Base-by-base conservation (phyloP, 2,888 invertebrate species). In the Arrhopalites spinosus region DNA sequence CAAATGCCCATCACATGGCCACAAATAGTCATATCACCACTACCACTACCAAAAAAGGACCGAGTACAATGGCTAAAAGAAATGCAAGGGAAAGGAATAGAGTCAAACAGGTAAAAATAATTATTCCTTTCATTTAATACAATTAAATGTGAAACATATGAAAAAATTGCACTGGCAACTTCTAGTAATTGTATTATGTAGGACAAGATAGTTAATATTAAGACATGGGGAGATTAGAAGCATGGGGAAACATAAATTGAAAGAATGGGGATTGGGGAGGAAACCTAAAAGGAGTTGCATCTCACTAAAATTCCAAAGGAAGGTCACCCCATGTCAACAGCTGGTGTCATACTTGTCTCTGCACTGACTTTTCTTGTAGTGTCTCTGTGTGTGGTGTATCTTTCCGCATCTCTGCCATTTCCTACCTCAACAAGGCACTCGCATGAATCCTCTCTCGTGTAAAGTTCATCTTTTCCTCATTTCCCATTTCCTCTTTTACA, bases 31-130 rank as follows among this genome's bases (percentile, higher is more conserved):
- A 27, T 27, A 59, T 23, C 15, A 29, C 53, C 11, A 47, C 64
- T 1, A 50, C 45, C 27, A 56, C 69, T 17, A 47, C 70, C n/a
- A 78, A 73, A 47, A 81, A 80, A 68, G 81, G 80, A 70, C 78
- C 80, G 1, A 80, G 79, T 2, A 83, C 95, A 5, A 95, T 96
- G 45, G 94, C 93, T 0, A 88, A 96, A 73, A 89, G 97, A 83
- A 97, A 97, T 86, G 96, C 96, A 30, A 89, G 97, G 56, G 97
- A 97, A 86, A 88, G 97, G 83, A 97, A 96, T 85, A 90, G 97
- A 83, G 88, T 88, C 74, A 86, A 87, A 80, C 86, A 86, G 82
- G 84, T 84, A 70, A 50, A n/a, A 15, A 23, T 20, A n/a, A 61
- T 61, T 8, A 56, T 23, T 8, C n/a, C 7, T 17, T 56, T 7